phyloP scores from a whole-genome alignment of 2,888 invertebrate genomes.

The Lasioglossum calceatum region DNA sequence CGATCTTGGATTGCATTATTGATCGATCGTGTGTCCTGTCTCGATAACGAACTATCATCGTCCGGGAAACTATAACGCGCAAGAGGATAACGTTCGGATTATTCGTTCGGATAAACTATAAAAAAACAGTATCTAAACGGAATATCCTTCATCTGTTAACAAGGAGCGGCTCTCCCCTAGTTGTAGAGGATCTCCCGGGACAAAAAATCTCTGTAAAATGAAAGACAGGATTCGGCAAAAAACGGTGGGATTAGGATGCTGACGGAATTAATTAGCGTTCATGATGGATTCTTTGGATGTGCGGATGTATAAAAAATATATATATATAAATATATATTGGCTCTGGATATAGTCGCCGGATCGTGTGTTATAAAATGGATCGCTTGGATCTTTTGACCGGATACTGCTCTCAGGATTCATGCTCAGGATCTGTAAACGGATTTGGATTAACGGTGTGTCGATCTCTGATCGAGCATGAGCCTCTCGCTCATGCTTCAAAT shows the following conservation, averaged over 20 bases:
- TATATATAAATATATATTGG: constrained; percentile 39
- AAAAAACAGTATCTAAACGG: constrained; percentile 33
- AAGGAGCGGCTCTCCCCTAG: constrained; percentile 61
- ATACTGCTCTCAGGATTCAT: constrained; percentile 54
- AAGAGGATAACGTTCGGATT: constrained; percentile 65
- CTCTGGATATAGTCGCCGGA: constrained; percentile 68
- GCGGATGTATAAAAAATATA: constrained; percentile 44
- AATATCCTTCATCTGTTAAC: constrained; percentile 62
- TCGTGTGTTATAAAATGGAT: constrained; percentile 60
- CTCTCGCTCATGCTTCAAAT: constrained; percentile 63
- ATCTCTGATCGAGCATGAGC: constrained; percentile 45
- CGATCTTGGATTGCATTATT: constrained; percentile 37
- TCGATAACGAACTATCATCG: constrained; percentile 37
- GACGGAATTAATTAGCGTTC: constrained; percentile 72
- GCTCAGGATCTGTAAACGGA: constrained; percentile 59
- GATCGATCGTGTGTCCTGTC: constrained; percentile 49
- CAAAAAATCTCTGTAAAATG: constrained; percentile 17
- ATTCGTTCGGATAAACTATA: constrained; percentile 37
- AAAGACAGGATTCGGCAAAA: constrained; percentile 63
- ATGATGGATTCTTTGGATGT: constrained; percentile 72
- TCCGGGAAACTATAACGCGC: constrained; percentile 49
- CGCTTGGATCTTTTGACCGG: constrained; percentile 67
- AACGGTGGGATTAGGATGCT: constrained; percentile 67
- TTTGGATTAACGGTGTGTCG: constrained; percentile 67
- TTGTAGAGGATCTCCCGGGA: constrained; percentile 64